Percentiles rank a stretch among this genome's conserved stretches.
phyloP scores from a whole-genome alignment of 1,140 invertebrate species.

The Drosophila mauritiana region DNA sequence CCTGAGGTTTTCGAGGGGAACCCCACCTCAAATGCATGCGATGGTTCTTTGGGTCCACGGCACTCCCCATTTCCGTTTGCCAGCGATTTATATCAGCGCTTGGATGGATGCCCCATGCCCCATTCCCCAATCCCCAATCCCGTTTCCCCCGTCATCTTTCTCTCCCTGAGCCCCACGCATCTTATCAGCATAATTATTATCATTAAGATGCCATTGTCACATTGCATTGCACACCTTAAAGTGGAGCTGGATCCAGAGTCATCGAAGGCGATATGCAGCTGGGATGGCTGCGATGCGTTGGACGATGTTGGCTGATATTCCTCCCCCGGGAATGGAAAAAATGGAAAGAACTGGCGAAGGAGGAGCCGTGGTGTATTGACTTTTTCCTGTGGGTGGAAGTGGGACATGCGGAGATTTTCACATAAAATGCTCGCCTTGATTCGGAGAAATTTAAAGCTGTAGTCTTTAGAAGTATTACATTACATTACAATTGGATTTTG shows the following conservation, averaged over 20 bases:
- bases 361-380: slow-evolving; percentile 1
- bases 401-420: slow-evolving; percentile 2
- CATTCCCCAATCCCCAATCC: not conserved
- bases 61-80: slow-evolving; percentile 80
- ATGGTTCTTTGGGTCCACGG: slow-evolving; percentile 50
- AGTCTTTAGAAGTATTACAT: slow-evolving; percentile 11
- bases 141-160: not conserved
- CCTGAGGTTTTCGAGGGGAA: not conserved
- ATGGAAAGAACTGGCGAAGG: slow-evolving; percentile 1
- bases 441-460: slow-evolving; percentile 6
- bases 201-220: slow-evolving; percentile 77
- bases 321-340: not conserved
- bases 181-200: slow-evolving; percentile 74
- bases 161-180: slow-evolving; percentile 33
- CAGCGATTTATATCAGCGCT: slow-evolving; percentile 73
- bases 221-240: slow-evolving; percentile 66
- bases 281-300: slow-evolving; percentile 24
- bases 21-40: slow-evolving; percentile 63
- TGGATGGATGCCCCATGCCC: slow-evolving; percentile 37
- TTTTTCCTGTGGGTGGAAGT: slow-evolving; percentile 23
- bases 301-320: slow-evolving; percentile 2
- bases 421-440: slow-evolving; percentile 3
- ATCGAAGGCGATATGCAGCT: slow-evolving; percentile 12
- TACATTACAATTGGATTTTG: not conserved
- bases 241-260: slow-evolving; percentile 25